A percentile compares a stretch with the other conserved stretches of the same genome.
phyloP scores from a whole-genome alignment of 2,888 invertebrate species.

The Thera britannica region DNA sequence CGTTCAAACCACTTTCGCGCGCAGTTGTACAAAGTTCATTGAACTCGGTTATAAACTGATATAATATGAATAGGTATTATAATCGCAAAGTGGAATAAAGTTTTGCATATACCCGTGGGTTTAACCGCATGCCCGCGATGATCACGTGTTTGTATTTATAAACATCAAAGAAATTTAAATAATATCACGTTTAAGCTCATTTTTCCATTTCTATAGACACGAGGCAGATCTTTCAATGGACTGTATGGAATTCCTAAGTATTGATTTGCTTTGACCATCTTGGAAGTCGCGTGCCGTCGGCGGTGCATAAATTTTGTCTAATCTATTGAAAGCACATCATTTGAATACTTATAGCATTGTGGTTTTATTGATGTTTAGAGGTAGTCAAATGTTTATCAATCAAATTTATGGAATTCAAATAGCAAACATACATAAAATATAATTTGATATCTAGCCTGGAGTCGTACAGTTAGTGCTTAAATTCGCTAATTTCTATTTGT shows the following conservation, averaged over 20 bases:
- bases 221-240: constrained; percentile 21
- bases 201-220: constrained; percentile 42
- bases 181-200: constrained; percentile 49
- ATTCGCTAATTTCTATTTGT: too few relatives aligned
- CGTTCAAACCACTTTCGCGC: constrained; percentile 55
- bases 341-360: constrained; percentile 21
- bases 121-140: constrained; percentile 47
- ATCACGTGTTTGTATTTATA: constrained; percentile 46
- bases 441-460: too few relatives aligned
- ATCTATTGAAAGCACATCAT: constrained; percentile 33
- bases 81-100: constrained; percentile 65
- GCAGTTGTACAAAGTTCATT: constrained; percentile 67
- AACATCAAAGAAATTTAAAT: constrained; percentile 58
- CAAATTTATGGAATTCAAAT: not conserved
- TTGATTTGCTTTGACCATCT: constrained; percentile 32
- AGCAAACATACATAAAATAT: too few relatives aligned
- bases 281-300: constrained; percentile 26
- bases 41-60: constrained; percentile 66
- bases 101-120: constrained; percentile 74
- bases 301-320: constrained; percentile 43
- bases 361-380: constrained; percentile 24
- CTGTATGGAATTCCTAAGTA: constrained; percentile 17
- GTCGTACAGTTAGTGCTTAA: too few relatives aligned
- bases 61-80: constrained; percentile 57
- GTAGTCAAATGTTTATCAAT: constrained; percentile 13